Percentiles rank a stretch among this genome's conserved stretches.
phyloP scores from a whole-genome alignment of 1,140 invertebrate species.

The Drosophila aff. region DNA sequence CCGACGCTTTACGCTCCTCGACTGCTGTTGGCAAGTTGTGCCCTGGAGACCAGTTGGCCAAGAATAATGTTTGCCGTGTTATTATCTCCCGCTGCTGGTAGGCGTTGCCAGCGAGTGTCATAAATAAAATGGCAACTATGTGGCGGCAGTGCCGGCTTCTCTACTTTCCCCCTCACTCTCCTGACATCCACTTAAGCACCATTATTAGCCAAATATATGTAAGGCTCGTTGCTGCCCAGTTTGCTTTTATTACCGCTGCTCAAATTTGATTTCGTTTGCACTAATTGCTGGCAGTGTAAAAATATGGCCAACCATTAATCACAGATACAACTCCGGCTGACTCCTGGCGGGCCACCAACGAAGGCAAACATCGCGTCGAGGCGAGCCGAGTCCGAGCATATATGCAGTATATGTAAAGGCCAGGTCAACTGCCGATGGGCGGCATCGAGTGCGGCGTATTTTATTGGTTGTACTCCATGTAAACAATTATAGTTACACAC shows the following conservation, averaged over 20 bases:
- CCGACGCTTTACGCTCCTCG: slow-evolving; percentile 73
- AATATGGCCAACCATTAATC: slow-evolving; percentile 73
- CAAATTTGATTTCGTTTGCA: slow-evolving; percentile 74
- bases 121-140: slow-evolving; percentile 81
- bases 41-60: slow-evolving; percentile 76
- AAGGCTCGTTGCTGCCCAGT: slow-evolving; percentile 33
- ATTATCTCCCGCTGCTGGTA: slow-evolving; percentile 74
- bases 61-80: slow-evolving; percentile 69
- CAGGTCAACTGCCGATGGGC: slow-evolving; percentile 10
- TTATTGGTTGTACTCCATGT: slow-evolving; percentile 68
- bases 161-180: neutral
- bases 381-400: neutral
- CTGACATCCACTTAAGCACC: slow-evolving; percentile 60
- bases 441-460: slow-evolving; percentile 20
- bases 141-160: slow-evolving; percentile 15
- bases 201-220: slow-evolving; percentile 71
- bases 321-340: slow-evolving; percentile 44
- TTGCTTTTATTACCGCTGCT: slow-evolving; percentile 48
- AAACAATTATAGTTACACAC: slow-evolving; percentile 71
- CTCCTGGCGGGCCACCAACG: slow-evolving; percentile 21
- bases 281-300: slow-evolving; percentile 75
- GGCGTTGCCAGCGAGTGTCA: slow-evolving; percentile 78
- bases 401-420: neutral
- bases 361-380: neutral
- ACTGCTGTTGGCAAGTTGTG: slow-evolving; percentile 75